Evolutionary conservation across 2,113 vertebrate species (phyloP), one percentile per base, ranked within the genome.

Genomic region (Australoheros scitulus): DNA sequence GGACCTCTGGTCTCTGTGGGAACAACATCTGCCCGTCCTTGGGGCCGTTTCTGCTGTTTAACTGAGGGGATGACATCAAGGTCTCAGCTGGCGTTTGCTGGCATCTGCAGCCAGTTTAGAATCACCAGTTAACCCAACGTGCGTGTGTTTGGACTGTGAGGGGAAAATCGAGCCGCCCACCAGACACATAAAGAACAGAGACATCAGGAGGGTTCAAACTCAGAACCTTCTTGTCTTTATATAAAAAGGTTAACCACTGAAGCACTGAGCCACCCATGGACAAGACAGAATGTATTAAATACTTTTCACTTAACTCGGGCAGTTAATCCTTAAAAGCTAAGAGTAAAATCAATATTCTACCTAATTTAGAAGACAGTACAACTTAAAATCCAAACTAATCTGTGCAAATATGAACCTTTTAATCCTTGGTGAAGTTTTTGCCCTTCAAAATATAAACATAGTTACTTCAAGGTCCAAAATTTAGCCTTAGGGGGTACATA

Each of bases 371-470:
- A 41, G 11, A 41, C 10, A 11, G 13, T 41, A 2, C 38, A 11
- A 41, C 38, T 41, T 41, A 41, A 41, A 41, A 47, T 15, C 43
- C 18, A 70, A 52, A 55, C 3, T 18, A 55, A 55, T 18, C 18
- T 18, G 17, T 52, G 18, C 50, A n/a, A 29, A 52, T 70, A 50
- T 50, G 41, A 50, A 70, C 22, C 2, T 64, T 64, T 64, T 15
- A 15, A 2, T 47, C 13, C 14, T 14, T 6, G 13, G 34, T 1
- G 11, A 7, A 0, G 2, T 29, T 29, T 3, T 70, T 29, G 0
- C 3, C 0, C 64, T 70, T 24, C 22, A 70, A 47, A 70, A 29
- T 22, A 18, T n/a, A n/a, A 38, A n/a, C 18, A 0, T 2, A 50
- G 14, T 4, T 14, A 47, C 43, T 14, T 47, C 5, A 5, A 47